Conservation (phyloP, 1,140 invertebrate genomes). For the Lordiphosa collinella region DNA sequence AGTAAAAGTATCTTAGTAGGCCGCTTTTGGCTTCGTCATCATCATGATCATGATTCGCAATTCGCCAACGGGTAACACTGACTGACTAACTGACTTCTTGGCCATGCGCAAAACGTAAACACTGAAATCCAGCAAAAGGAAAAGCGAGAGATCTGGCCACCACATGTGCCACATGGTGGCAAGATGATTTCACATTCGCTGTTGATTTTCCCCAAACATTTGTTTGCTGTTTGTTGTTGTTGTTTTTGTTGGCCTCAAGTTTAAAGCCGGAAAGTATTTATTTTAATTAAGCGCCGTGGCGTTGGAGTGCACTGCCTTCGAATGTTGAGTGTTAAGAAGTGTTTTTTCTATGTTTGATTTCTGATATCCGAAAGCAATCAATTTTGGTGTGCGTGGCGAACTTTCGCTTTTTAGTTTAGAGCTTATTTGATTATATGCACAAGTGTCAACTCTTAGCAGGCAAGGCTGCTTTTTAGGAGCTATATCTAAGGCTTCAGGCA, state of each 20-base stretch:
- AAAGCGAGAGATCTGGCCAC: conserved; percentile 37
- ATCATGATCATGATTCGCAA: conserved; percentile 31
- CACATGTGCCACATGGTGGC: conserved; percentile 25
- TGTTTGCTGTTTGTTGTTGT: conserved; percentile 10
- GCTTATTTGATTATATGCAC: too few species aligned
- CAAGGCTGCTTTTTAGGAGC: too few species aligned
- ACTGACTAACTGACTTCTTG: conserved; percentile 62
- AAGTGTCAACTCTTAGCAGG: too few species aligned
- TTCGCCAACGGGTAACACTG: conserved; percentile 36
- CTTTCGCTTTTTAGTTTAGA: conserved; percentile 48
- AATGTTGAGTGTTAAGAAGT: conserved; percentile 4
- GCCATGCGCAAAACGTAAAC: conserved; percentile 51
- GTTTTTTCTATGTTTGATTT: conserved; percentile 29
- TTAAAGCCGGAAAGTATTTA: conserved; percentile 68
- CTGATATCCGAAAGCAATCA: conserved; percentile 64
- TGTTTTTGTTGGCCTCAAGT: conserved; percentile 29
- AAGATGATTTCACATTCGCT: conserved; percentile 39
- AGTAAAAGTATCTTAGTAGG: conserved; percentile 59
- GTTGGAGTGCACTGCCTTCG: conserved; percentile 45
- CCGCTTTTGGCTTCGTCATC: conserved; percentile 61
- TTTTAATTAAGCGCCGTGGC: conserved; percentile 67
- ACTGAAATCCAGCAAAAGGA: conserved; percentile 28
- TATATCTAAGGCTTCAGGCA: too few species aligned
- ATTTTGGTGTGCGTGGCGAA: conserved; percentile 36
- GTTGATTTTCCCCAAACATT: conserved; percentile 18